Evolutionary conservation across 2,797 vertebrate genomes (phyloP).

Genomic region (Buphagus erythrorhynchus): DNA sequence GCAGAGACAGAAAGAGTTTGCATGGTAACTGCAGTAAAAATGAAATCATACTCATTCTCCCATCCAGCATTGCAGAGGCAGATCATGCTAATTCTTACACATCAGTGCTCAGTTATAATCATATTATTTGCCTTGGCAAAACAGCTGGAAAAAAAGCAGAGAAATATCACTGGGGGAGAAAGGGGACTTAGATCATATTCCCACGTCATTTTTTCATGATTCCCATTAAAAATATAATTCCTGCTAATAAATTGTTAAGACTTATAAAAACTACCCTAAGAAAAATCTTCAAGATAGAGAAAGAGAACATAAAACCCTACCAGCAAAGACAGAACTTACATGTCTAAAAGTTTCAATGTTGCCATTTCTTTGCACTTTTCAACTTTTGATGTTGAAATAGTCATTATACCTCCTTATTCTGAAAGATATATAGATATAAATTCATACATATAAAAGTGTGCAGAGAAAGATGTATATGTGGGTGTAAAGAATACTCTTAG

Average conservation of each 20-base stretch:
- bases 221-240: conserved; percentile 72
- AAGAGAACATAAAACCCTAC: background rate
- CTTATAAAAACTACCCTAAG: conserved; percentile 62
- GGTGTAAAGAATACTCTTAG: background rate
- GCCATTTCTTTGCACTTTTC: background rate
- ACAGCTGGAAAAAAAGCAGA: conserved; percentile 65
- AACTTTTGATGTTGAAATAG: background rate
- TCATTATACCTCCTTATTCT: background rate
- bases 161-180: conserved; percentile 69
- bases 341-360: background rate
- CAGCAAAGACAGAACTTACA: background rate
- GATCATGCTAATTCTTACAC: conserved; percentile 71
- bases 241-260: conserved; percentile 74
- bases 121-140: conserved; percentile 79
- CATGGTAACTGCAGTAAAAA: background rate
- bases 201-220: conserved; percentile 72
- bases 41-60: conserved; percentile 45
- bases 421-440: background rate
- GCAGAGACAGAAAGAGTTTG: background rate
- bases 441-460: background rate
- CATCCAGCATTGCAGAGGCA: conserved; percentile 11
- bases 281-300: conserved; percentile 10
- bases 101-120: conserved; percentile 67
- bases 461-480: background rate
- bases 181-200: conserved; percentile 71